Percentiles rank a stretch among this genome's conserved stretches.
Evolutionary conservation across 2,888 invertebrate species (phyloP).

Genomic region (Silvanus unidentatus): DNA sequence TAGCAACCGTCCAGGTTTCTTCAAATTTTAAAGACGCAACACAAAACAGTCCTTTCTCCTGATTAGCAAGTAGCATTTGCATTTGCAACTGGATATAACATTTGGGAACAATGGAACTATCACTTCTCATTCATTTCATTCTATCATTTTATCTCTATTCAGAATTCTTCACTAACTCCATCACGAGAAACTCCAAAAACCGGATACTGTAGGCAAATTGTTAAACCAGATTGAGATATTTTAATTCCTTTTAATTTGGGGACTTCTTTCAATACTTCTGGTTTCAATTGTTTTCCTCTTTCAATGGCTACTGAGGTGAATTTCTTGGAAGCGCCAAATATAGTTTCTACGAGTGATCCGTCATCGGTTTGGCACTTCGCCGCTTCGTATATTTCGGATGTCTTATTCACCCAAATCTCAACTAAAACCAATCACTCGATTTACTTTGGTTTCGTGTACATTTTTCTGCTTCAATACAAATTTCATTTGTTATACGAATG

Average conservation of each 20-base stretch:
- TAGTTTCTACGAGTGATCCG: not conserved
- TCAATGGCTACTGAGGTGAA: not conserved
- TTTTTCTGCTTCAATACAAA: no score
- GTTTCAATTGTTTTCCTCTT: not conserved
- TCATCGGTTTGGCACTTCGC: not conserved
- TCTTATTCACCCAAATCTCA: no score
- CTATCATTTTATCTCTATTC: constrained; percentile 10
- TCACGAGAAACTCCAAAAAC: not conserved
- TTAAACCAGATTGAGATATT: not conserved
- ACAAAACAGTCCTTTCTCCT: constrained; percentile 3
- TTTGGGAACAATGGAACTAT: no score
- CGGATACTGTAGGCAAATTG: not conserved
- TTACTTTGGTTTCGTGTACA: no score
- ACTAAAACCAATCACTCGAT: no score
- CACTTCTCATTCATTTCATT: no score
- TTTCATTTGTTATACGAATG: no score
- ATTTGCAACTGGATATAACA: constrained; percentile 1
- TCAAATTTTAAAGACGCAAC: constrained; percentile 3
- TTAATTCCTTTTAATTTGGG: not conserved
- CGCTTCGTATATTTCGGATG: no score
- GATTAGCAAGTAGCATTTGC: constrained; percentile 3
- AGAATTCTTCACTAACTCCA: not conserved
- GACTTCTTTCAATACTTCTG: not conserved
- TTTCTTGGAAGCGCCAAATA: not conserved
- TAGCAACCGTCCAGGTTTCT: not conserved